Base-by-base conservation (phyloP, 1,140 invertebrate genomes). In the Drosophila nasuta region DNA sequence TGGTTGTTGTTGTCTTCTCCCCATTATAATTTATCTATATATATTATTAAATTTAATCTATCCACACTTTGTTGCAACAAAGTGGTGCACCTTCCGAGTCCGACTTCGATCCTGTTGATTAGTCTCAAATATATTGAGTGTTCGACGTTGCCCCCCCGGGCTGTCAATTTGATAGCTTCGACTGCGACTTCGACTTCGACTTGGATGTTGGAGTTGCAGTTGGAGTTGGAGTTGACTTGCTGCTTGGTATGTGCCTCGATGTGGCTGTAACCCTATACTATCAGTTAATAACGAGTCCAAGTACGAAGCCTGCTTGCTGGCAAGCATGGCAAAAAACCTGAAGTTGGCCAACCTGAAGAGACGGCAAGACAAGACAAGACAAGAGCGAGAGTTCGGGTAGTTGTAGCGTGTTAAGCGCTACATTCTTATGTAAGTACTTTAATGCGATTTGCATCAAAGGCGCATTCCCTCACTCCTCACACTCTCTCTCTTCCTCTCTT, bases 391-490 rank as follows among this genome's bases (percentile, higher is more conserved):
- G 54, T 57, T 15, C 8, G 30, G 15, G 41, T 58, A 45, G 35
- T 56, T 20, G 25, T 64, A 46, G 57, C 60, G 69, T 48, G 70
- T 59, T 59, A 59, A 68, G 56, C 52, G 45, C 66, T 59, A 60
- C 66, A 69, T 60, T 60, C 52, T 68, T 68, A 57, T 68, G 65
- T 68, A 57, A 59, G 66, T 60, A 69, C 57, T 75, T 69, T 75
- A 60, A 75, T 69, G 59, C 65, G 65, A 69, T 75, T 75, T 75
- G 72, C 72, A 72, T 72, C 69, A 72, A 72, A 72, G 54, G 46
- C 62, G 69, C 62, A 56, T 65, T 46, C 62, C 15, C 46, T 17
- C 52, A 17, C 30, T 59, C 33, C 57, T 15, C 13, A 15, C 52
- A 15, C 5, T 5, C 20, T 6, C 51, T 28, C 28, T 52, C 49